These are phyloP conservation scores for Epinotia brunnichana DNA, from an alignment of 2,888 invertebrate species.

Conservation along the genomic window DNA sequence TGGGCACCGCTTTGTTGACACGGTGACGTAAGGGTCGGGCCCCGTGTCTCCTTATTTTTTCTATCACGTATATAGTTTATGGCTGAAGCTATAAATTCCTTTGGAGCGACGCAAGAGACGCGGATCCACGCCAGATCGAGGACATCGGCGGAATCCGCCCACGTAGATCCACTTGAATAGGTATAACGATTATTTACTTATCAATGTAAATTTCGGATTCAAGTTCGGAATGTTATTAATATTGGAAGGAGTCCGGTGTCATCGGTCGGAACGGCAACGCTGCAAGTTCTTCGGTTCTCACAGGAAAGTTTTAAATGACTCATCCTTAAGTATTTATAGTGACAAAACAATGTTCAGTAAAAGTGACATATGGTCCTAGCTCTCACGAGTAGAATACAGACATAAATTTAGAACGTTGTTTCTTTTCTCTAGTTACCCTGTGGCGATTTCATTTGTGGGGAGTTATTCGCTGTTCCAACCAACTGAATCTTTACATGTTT, in stretches of 20 bases:
- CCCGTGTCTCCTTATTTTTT: conserved; percentile 63
- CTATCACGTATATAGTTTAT: conserved; percentile 67
- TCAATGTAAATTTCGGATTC: conserved; percentile 36
- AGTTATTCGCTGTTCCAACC: not conserved
- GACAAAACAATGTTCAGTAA: conserved; percentile 35
- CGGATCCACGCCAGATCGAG: conserved; percentile 52
- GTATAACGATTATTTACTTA: conserved; percentile 41
- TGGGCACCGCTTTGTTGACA: conserved; percentile 77
- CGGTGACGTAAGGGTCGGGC: conserved; percentile 58
- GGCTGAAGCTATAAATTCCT: conserved; percentile 63
- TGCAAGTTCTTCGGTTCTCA: conserved; percentile 35
- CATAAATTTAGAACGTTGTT: not conserved
- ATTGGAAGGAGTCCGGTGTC: conserved; percentile 29
- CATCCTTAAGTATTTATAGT: conserved; percentile 36
- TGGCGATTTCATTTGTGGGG: not conserved
- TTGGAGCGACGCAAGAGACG: conserved; percentile 54
- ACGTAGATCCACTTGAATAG: conserved; percentile 45
- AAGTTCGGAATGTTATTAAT: conserved; percentile 27
- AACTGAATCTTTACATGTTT: not conserved
- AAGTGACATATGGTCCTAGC: conserved; percentile 28
- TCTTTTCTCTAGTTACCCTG: conserved; percentile 9
- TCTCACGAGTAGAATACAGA: conserved; percentile 1
- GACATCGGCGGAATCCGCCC: conserved; percentile 49
- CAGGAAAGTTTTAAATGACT: conserved; percentile 42
- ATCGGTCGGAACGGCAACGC: conserved; percentile 29